Percentiles rank a stretch among this genome's conserved stretches.
Conservation (phyloP, 2,797 vertebrate species). For the Poliocrania exsul region DNA sequence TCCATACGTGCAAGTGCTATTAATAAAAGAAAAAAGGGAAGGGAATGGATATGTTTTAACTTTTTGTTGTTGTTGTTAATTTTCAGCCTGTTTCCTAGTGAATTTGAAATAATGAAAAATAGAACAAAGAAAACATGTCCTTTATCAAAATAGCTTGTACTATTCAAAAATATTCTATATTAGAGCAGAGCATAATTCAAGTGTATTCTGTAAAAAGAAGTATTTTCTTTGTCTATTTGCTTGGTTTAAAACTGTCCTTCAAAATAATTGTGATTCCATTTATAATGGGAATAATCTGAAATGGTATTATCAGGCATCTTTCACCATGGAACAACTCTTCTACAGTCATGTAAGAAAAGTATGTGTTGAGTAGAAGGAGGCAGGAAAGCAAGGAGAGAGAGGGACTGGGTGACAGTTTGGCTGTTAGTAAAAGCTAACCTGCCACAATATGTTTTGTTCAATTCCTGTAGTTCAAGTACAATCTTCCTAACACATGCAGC, state of each 20-base stretch:
- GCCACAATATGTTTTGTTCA: not conserved
- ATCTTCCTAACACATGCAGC: not conserved
- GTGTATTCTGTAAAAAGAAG: not conserved
- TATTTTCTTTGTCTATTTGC: not conserved
- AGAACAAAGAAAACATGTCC: not conserved
- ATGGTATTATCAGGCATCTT: not conserved
- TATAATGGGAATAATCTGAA: not conserved
- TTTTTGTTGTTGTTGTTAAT: not conserved
- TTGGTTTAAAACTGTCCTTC: not conserved
- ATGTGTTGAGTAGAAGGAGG: not conserved
- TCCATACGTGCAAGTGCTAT: conserved; percentile 84
- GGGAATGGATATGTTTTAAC: not conserved
- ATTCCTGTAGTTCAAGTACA: not conserved
- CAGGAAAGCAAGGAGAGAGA: not conserved
- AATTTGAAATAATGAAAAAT: not conserved
- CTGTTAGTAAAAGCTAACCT: not conserved
- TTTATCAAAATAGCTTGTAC: not conserved
- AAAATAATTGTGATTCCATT: not conserved
- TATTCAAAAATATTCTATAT: not conserved
- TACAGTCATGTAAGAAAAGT: not conserved
- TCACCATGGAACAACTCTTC: not conserved
- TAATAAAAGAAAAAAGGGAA: not conserved
- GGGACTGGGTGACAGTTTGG: not conserved
- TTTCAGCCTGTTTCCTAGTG: not conserved
- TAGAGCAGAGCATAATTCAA: not conserved